Base-by-base conservation (phyloP, 2,888 invertebrate genomes). In the Andrena flavipes region DNA sequence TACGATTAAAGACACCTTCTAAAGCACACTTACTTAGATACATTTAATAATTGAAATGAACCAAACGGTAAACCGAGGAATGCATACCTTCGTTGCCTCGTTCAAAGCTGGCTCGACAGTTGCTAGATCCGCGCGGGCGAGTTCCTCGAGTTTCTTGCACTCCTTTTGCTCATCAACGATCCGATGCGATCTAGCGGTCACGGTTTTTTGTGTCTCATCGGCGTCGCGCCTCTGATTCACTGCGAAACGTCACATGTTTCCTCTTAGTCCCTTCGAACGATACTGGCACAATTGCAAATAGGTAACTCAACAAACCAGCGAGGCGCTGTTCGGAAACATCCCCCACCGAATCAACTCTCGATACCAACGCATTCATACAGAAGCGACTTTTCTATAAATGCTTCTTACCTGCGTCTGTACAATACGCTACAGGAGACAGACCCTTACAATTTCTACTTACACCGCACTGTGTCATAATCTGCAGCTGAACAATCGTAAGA, bases 21-120 rank as follows among this genome's bases (percentile, higher is more conserved):
- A 42, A 42, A 42, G 1, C 42, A 42, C 1, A 42, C 13, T 13
- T 56, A 49, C n/a, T 35, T 20, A 20, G 49, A 10, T 23, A 42
- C 29, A 49, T 10, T 74, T 51, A 48, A 62, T 75, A 67, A 75
- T 54, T 13, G 23, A 54, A 13, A 29, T 26, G 54, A 76, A 79
- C 56, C n/a, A 54, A 69, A 63, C 49, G 20, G 69, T 49, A 65
- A 70, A 60, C 54, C 23, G 20, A 26, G 30, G 16, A 63, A 49
- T 48, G 20, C 42, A 42, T 71, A 95, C 95, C 93, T 93, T 94
- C 91, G 97, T 96, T 33, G 98, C 98, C 90, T 97, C 98, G 51
- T 98, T 96, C 0, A 98, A 94, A 16, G 98, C 98, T 0, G 98
- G 98, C 96, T 98, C 96, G 2, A 98, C 98, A 85, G 96, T 96